Conservation (phyloP, 2,113 vertebrate genomes). For the Chaetorhynchus papuensis region DNA sequence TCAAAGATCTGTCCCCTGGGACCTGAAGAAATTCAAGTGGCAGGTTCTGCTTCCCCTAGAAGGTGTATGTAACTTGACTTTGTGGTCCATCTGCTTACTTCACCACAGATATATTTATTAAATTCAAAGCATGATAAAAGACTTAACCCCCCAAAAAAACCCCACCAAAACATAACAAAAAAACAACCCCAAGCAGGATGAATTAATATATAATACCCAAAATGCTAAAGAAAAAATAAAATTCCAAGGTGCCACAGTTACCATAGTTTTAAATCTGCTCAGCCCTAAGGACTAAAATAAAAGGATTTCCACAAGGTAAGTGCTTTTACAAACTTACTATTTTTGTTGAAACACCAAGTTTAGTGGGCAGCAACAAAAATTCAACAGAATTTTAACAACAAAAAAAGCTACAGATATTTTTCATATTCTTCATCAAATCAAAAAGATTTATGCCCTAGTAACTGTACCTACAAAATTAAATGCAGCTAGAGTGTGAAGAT, state of each 20-base stretch:
- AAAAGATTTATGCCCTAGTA: neutral
- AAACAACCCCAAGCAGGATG: neutral
- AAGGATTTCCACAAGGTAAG: neutral
- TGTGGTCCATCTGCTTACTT: neutral
- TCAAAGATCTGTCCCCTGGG: neutral
- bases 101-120: neutral
- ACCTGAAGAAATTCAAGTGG: neutral
- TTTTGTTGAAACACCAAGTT: neutral
- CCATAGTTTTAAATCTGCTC: neutral
- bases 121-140: neutral
- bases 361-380: neutral
- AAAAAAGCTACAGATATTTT: neutral
- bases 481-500: neutral
- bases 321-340: neutral
- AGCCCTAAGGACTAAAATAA: neutral
- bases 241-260: neutral
- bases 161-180: neutral
- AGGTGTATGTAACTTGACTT: neutral
- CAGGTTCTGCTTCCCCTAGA: neutral
- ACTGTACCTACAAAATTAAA: neutral
- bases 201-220: neutral
- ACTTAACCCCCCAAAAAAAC: neutral
- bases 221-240: neutral
- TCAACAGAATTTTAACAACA: neutral
- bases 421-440: neutral